A percentile compares a stretch with the other conserved stretches of the same genome.
Conservation (phyloP, 1,140 invertebrate species). For the Trichonephila clavipes region DNA sequence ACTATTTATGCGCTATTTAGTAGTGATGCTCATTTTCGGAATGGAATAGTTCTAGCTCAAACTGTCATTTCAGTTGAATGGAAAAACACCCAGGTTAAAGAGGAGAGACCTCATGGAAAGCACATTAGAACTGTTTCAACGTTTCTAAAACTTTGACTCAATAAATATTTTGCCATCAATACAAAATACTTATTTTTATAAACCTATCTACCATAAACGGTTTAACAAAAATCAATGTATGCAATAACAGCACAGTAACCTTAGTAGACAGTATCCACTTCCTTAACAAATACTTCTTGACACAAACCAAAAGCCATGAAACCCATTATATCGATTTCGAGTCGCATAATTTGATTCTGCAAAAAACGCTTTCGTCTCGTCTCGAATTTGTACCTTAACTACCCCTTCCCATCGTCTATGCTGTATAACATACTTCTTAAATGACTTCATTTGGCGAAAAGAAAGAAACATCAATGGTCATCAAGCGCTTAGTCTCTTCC, state of each 20-base stretch:
- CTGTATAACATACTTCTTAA: background rate
- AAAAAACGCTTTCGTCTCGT: background rate
- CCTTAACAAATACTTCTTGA: background rate
- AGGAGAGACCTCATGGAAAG: too few relatives aligned
- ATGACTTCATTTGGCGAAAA: conserved; percentile 1
- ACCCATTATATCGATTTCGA: background rate
- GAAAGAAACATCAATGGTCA: conserved; percentile 36
- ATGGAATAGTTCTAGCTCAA: too few relatives aligned
- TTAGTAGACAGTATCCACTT: background rate
- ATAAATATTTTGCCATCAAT: too few relatives aligned
- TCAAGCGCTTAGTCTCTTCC: background rate
- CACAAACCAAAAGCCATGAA: background rate
- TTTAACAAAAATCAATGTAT: too few relatives aligned
- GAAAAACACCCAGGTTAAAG: too few relatives aligned
- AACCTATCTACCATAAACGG: too few relatives aligned
- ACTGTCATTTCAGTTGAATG: too few relatives aligned
- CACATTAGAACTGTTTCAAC: too few relatives aligned
- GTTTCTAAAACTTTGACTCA: too few relatives aligned
- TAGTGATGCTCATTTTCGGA: too few relatives aligned
- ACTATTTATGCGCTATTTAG: too few relatives aligned
- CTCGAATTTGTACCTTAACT: background rate
- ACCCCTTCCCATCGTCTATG: background rate
- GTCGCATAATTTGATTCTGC: background rate
- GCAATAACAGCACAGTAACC: background rate
- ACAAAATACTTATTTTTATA: too few relatives aligned